Base-by-base conservation (phyloP, 2,888 invertebrate genomes). In the Blomia tropicalis region DNA sequence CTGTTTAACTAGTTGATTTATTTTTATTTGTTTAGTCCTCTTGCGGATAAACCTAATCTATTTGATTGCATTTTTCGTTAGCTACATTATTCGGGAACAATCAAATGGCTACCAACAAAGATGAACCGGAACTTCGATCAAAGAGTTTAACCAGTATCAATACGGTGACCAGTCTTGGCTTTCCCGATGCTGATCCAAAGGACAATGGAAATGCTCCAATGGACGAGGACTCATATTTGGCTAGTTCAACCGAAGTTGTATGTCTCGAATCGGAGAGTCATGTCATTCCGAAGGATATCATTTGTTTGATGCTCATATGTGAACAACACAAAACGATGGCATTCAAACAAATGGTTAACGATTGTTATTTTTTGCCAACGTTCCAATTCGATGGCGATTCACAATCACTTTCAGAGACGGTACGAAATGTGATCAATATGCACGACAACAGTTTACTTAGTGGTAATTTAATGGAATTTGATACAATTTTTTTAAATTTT, bases 321-420 rank as follows among this genome's bases (percentile, higher is more conserved):
- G n/a, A 23, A 25, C 56, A 56, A 31, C 56, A 56, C 23, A 11
- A 31, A 14, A 36, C 56, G 11, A 56, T 56, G 14, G 56, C 56
- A 1, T 56, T 56, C 3, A 23, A 56, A 25, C 56, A 56, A 30
- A 56, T 56, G 17, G 29, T 56, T 7, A 29, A 56, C 23, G 25
- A 56, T 25, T 30, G 29, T 25, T 56, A 56, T 31, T 56, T 56
- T 25, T 30, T 29, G 29, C 29, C 56, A 2, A 56, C 56, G 11
- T 47, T 47, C 22, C 51, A 47, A n/a, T 47, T 47, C n/a, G 51
- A 47, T 27, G 51, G 51, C 22, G 51, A 47, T 27, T 7, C 51
- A 25, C 51, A 47, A 27, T 47, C 51, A 14, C 51, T 47, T 27
- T 47, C 51, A 7, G 51, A 47, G 14, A 47, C 51, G 7, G 51